These are phyloP conservation scores for Porites evermanni DNA, from an alignment of 92 coral and sea anemone genomes.

Conservation along the genomic window DNA sequence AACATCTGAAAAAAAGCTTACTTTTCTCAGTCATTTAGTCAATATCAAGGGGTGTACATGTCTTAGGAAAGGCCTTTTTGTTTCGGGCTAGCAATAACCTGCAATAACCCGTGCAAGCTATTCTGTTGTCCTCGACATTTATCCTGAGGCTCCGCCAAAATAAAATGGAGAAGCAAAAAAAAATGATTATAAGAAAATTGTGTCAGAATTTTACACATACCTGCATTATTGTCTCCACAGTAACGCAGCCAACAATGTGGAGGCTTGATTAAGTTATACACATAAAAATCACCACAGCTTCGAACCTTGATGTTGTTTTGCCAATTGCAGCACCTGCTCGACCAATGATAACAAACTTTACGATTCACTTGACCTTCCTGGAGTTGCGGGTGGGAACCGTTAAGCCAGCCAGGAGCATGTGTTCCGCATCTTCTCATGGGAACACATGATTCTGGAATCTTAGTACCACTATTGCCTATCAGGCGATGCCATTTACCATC, in stretches of 20 bases:
- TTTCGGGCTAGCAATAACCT: too few species aligned
- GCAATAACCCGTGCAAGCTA: too few species aligned
- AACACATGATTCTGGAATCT: not conserved
- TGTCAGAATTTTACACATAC: not conserved
- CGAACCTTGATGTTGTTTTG: not conserved
- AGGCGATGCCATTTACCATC: not conserved
- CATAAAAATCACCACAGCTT: not conserved
- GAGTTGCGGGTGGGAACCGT: not conserved
- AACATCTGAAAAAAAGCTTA: too few species aligned
- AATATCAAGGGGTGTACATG: too few species aligned
- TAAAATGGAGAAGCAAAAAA: too few species aligned
- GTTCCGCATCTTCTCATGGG: not conserved
- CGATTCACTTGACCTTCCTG: conserved; percentile 15
- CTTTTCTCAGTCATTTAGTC: too few species aligned
- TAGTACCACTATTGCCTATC: not conserved
- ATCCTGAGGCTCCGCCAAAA: too few species aligned
- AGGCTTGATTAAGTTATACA: not conserved
- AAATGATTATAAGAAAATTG: too few species aligned
- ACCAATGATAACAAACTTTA: conserved; percentile 21
- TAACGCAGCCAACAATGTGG: not conserved
- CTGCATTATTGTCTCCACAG: not conserved
- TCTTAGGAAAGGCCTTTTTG: too few species aligned
- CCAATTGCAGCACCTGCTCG: not conserved
- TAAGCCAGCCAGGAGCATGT: not conserved
- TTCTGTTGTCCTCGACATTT: too few species aligned